These are phyloP conservation scores for Leptodirus hochenwartii DNA, from an alignment of 2,888 invertebrate species.

Conservation along the genomic window DNA sequence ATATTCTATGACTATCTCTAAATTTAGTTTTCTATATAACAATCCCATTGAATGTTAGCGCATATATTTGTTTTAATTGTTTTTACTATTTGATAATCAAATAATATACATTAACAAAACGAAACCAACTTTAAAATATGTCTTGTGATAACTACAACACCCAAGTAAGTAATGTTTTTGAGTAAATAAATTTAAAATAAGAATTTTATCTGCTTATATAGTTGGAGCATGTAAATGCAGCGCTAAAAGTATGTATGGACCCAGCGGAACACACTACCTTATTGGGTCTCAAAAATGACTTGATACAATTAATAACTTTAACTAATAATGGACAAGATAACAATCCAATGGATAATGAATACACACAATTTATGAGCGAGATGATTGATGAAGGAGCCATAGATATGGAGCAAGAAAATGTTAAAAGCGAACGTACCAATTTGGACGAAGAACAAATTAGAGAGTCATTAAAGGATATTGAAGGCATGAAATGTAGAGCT, in stretches of 20 bases:
- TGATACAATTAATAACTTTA: conserved; percentile 47
- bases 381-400: conserved; percentile 21
- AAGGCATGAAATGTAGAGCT: conserved; percentile 77
- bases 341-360: conserved; percentile 34
- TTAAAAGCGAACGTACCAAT: conserved; percentile 5
- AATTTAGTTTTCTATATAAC: no score
- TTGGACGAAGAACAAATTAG: conserved; percentile 18
- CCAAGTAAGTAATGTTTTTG: no score
- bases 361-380: conserved; percentile 43
- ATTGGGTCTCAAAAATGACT: conserved; percentile 38
- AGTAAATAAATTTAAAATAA: no score
- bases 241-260: conserved; percentile 30
- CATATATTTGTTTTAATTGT: no score
- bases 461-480: conserved; percentile 45
- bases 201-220: no score
- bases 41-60: no score
- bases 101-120: no score
- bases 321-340: conserved; percentile 25
- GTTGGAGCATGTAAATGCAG: conserved; percentile 43
- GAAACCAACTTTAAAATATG: no score
- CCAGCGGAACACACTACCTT: conserved; percentile 37
- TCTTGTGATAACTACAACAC: no score
- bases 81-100: no score
- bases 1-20: no score
- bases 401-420: conserved; percentile 9